These are phyloP conservation scores for Telmatochromis sp. DNA, from an alignment of 2,113 vertebrate species.

Conservation along the genomic window DNA sequence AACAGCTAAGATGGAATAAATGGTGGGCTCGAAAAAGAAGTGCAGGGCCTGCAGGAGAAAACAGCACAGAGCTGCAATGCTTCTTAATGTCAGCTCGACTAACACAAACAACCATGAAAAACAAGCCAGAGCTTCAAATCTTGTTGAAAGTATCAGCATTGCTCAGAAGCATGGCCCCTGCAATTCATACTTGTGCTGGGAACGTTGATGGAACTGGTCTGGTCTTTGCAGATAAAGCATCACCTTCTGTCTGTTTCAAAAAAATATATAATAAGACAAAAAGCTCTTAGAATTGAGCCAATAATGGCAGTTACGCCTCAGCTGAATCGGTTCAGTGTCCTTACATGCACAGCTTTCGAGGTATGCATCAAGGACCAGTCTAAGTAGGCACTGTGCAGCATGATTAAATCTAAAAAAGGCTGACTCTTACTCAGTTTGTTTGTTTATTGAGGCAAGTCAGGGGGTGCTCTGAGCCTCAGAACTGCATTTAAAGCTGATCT, in stretches of 20 bases:
- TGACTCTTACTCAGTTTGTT: conserved; percentile 63
- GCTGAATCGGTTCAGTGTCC: neutral
- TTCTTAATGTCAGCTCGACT: conserved; percentile 49
- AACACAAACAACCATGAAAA: conserved; percentile 51
- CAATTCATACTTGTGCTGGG: neutral
- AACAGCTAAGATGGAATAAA: conserved; percentile 46
- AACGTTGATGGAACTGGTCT: neutral
- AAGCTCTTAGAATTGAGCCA: neutral
- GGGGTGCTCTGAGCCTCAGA: conserved; percentile 57
- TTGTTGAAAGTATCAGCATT: neutral
- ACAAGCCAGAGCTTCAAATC: conserved; percentile 25
- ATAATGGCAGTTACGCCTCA: neutral
- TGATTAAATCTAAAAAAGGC: conserved; percentile 51
- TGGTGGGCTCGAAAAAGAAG: conserved; percentile 36
- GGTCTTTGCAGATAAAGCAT: neutral
- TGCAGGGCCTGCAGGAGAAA: conserved; percentile 54
- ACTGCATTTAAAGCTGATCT: conserved; percentile 66
- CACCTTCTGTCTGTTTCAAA: neutral
- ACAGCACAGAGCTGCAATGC: conserved; percentile 37
- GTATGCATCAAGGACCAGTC: conserved; percentile 22
- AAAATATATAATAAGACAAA: neutral
- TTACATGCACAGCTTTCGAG: conserved; percentile 26
- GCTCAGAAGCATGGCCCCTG: neutral
- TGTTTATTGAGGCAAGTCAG: conserved; percentile 61
- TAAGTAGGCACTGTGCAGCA: conserved; percentile 3